A percentile compares a stretch with the other conserved stretches of the same genome.
Evolutionary conservation across 2,113 vertebrate species (phyloP).

Genomic region (Morone saxatilis): DNA sequence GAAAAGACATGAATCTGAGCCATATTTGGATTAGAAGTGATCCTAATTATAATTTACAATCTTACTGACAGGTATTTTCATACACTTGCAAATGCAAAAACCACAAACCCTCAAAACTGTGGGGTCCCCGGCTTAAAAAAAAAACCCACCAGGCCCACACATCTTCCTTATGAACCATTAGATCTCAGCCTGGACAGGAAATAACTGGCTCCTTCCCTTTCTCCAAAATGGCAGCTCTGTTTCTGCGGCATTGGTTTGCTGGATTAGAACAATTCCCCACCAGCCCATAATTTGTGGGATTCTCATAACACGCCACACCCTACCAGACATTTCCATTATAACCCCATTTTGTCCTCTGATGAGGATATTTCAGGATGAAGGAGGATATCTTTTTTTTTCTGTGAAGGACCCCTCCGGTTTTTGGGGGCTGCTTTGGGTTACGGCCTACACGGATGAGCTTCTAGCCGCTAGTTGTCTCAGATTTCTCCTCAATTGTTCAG

Average conservation of each 20-base stretch:
- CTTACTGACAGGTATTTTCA: constrained; percentile 58
- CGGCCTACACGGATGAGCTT: constrained; percentile 18
- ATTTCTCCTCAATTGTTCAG: constrained; percentile 65
- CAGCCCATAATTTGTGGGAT: constrained; percentile 85
- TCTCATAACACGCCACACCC: constrained; percentile 80
- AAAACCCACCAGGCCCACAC: constrained; percentile 44
- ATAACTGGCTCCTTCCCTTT: constrained; percentile 68
- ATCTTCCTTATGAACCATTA: constrained; percentile 56
- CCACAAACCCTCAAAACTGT: constrained; percentile 45
- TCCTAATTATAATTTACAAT: constrained; percentile 47
- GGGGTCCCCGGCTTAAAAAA: constrained; percentile 6
- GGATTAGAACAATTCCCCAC: constrained; percentile 84
- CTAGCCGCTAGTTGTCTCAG: constrained; percentile 32
- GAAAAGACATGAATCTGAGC: constrained; percentile 20
- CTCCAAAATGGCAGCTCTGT: constrained; percentile 79
- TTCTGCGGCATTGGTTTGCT: constrained; percentile 77
- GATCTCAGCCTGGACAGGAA: constrained; percentile 66
- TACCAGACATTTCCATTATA: constrained; percentile 80
- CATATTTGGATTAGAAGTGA: constrained; percentile 41
- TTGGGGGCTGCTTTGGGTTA: constrained; percentile 33
- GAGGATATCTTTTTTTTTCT: constrained; percentile 35
- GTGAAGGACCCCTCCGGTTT: constrained; percentile 41
- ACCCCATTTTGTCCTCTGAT: constrained; percentile 74
- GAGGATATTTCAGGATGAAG: constrained; percentile 76
- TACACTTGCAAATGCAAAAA: constrained; percentile 21